Evolutionary conservation across 2,888 invertebrate genomes (phyloP), one percentile per base, ranked within the genome.

Genomic region (Zygothrica quintamaculata): DNA sequence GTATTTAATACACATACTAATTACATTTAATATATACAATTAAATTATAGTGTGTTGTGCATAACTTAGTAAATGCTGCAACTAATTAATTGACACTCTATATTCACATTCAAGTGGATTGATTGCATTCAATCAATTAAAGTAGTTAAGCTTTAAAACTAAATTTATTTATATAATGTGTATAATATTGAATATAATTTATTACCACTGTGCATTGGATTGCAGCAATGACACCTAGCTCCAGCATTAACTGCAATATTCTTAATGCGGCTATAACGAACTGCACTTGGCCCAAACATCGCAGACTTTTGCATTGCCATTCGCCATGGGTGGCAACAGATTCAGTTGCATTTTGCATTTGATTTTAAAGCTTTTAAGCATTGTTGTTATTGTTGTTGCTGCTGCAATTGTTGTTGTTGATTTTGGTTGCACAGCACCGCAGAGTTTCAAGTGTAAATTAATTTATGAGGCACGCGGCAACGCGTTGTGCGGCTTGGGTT

Each of bases 371-470:
- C 65, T 61, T 57, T 74, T 60, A 60, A 55, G 71, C 62, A 58
- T 68, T 68, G 47, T 51, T 60, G 44, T 72, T 67, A 61, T 26
- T 33, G 34, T 7, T 42, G 53, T 42, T 47, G 26, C 39, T 59
- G 44, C 43, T 48, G 50, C 16, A 47, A 22, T 34, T 53, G 39
- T 16, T 61, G 55, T 18, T 77, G 61, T 26, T 71, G 72, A 37
- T 59, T 26, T 44, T 59, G 69, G 65, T 65, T 60, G 77, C 71
- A 57, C 52, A 39, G 65, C 57, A 74, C 67, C 68, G 55, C 60
- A 48, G 71, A 85, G 85, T 80, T 80, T 80, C 80, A 82, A 81
- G 80, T 81, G 80, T 85, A 81, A 81, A 81, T 81, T 82, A 81
- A 81, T 81, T 81, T 81, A 81, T 81, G 85, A 79, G 85, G 84